Evolutionary conservation across 2,888 invertebrate species (phyloP).

Genomic region (Trichogramma evanescens): DNA sequence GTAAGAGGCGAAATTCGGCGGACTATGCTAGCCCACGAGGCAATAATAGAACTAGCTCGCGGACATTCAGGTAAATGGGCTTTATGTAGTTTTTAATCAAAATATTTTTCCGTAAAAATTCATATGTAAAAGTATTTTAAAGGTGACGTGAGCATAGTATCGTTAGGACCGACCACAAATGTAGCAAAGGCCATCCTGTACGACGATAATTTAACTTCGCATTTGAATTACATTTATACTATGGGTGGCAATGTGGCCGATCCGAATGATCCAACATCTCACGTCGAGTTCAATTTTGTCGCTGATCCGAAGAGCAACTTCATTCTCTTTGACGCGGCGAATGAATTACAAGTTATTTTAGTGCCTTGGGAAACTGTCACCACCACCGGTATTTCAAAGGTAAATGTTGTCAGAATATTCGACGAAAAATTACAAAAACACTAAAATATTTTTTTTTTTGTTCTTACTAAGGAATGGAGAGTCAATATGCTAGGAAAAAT

Average conservation of each 20-base stretch:
- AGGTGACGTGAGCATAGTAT: slow-evolving; percentile 43
- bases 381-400: slow-evolving; percentile 28
- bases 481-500: slow-evolving; percentile 45
- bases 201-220: slow-evolving; percentile 35
- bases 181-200: slow-evolving; percentile 50
- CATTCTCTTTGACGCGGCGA: slow-evolving; percentile 47
- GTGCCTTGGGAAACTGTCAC: slow-evolving; percentile 50
- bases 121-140: slow-evolving; percentile 10
- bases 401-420: slow-evolving; percentile 19
- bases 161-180: slow-evolving; percentile 53
- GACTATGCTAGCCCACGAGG: slow-evolving; percentile 44
- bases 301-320: slow-evolving; percentile 56
- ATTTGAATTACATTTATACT: slow-evolving; percentile 37
- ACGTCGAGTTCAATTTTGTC: slow-evolving; percentile 56
- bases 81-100: neutral
- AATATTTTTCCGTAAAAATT: neutral
- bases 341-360: slow-evolving; percentile 39
- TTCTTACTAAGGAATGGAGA: slow-evolving; percentile 50
- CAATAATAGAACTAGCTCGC: slow-evolving; percentile 43
- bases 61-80: slow-evolving; percentile 32
- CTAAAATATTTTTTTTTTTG: neutral
- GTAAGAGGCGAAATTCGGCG: slow-evolving; percentile 37
- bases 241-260: slow-evolving; percentile 40
- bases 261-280: slow-evolving; percentile 15
- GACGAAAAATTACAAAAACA: neutral